A percentile compares a stretch with the other conserved stretches of the same genome.
phyloP scores from a whole-genome alignment of 2,113 vertebrate genomes.

The Oryzias celebensis region DNA sequence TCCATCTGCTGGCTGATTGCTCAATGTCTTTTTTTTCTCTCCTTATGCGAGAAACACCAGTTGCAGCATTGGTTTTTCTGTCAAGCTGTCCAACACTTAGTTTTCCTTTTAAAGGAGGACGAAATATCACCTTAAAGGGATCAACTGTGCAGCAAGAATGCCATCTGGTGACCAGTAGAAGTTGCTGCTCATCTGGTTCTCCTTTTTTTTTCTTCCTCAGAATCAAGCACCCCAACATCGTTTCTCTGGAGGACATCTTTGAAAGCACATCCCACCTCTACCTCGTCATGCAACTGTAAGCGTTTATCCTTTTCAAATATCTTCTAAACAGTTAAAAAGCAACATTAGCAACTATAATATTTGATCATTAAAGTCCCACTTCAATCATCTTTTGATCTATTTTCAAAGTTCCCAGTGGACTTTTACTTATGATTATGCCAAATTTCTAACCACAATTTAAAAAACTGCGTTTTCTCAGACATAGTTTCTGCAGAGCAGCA shows the following conservation, averaged over 20 bases:
- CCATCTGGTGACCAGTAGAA: slow-evolving; percentile 54
- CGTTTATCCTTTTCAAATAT: slow-evolving; percentile 23
- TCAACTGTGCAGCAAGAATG: slow-evolving; percentile 47
- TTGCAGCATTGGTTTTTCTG: background rate
- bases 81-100: background rate
- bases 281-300: slow-evolving; percentile 99
- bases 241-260: slow-evolving; percentile 96
- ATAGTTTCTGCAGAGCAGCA: too few relatives aligned
- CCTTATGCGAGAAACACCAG: slow-evolving; percentile 1
- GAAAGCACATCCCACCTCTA: slow-evolving; percentile 95
- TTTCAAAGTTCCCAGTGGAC: too few relatives aligned
- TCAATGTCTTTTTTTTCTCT: background rate
- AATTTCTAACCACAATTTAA: too few relatives aligned
- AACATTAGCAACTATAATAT: too few relatives aligned
- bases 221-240: slow-evolving; percentile 96
- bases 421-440: too few relatives aligned
- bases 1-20: slow-evolving; percentile 18
- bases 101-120: background rate
- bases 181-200: slow-evolving; percentile 4
- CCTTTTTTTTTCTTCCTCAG: slow-evolving; percentile 64
- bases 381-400: too few relatives aligned
- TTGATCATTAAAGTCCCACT: too few relatives aligned
- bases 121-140: background rate
- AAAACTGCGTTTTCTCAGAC: too few relatives aligned
- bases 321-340: background rate